Conservation (phyloP, 2,888 invertebrate species). For the Caenorhabditis doughertyi region DNA sequence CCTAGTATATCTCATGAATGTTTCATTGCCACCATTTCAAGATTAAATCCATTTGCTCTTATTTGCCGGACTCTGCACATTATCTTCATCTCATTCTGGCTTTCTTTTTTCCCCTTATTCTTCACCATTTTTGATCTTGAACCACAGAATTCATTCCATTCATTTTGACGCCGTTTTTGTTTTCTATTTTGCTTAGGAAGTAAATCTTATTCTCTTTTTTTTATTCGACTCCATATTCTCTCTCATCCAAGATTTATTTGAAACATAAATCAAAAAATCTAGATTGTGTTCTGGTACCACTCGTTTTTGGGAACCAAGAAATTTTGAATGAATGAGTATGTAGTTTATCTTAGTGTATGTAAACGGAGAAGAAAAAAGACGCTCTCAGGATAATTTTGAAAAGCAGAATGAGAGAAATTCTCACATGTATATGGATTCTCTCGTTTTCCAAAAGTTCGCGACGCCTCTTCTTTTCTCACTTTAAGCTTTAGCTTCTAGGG, state of each 20-base stretch:
- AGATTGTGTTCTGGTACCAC: constrained; percentile 15
- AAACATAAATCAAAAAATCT: constrained; percentile 42
- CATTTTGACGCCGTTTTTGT: constrained; percentile 31
- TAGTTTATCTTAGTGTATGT: constrained; percentile 11
- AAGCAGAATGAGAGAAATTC: constrained; percentile 14
- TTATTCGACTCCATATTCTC: not conserved
- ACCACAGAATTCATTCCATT: constrained; percentile 5
- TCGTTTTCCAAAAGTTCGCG: constrained; percentile 18
- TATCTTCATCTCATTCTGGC: constrained; percentile 6
- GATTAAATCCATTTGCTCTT: constrained; percentile 42
- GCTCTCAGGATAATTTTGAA: constrained; percentile 6
- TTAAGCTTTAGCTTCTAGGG: constrained; percentile 15
- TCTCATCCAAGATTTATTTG: constrained; percentile 54
- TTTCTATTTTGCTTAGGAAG: not conserved
- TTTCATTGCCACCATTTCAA: constrained; percentile 51
- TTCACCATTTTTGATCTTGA: constrained; percentile 24
- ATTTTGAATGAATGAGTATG: constrained; percentile 30
- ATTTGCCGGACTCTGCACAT: constrained; percentile 6
- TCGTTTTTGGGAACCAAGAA: not conserved
- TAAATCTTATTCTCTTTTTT: not conserved
- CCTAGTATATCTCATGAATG: constrained; percentile 29
- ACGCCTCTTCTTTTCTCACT: constrained; percentile 33
- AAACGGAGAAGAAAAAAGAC: not conserved
- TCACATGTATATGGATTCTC: constrained; percentile 37
- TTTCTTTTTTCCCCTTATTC: not conserved